Evolutionary conservation across 2,113 vertebrate genomes (phyloP), one percentile per base, ranked within the genome.

Genomic region (Leuciscus idus): DNA sequence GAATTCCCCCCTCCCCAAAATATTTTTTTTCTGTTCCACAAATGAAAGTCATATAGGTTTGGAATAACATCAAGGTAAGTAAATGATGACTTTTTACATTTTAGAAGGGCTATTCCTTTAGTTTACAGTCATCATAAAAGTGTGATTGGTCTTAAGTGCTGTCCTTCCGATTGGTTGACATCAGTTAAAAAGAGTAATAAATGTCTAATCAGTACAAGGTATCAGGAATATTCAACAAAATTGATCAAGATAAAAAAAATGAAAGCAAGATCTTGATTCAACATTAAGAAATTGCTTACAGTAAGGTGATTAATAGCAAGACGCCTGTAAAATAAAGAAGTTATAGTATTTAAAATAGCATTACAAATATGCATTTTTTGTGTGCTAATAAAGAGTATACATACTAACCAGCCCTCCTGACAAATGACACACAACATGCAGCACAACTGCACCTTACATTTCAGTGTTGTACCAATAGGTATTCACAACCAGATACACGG

Each of bases 151-250:
- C 55, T 23, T 6, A 75, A 50, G 23, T 59, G 13, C 43, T 23
- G 50, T 72, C 19, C 43, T 80, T 81, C 61, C 82, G 64, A 59
- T 64, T 79, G 72, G 26, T 36, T 55, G 19, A 74, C 66, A 23
- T 39, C 66, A 68, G 3, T 64, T 78, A 86, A 28, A 83, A 74
- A 26, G 19, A 62, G 13, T 30, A 68, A 84, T 88, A 66, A 68
- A 84, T 30, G 59, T 39, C 59, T 75, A 83, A 76, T 66, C 52
- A 79, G 62, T 72, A 39, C 3, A 11, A n/a, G 36, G 59, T 79
- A 70, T 78, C 48, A 46, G 15, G 21, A 39, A 48, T 39, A 78
- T 70, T 77, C 55, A 52, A 52, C 19, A 59, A 74, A 19, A 57
- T 23, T 36, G 52, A 21, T 64, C 11, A 62, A 26, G 33, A 43